Evolutionary conservation across 2,113 vertebrate species (phyloP), one percentile per base, ranked within the genome.

Genomic region (Felis catus): DNA sequence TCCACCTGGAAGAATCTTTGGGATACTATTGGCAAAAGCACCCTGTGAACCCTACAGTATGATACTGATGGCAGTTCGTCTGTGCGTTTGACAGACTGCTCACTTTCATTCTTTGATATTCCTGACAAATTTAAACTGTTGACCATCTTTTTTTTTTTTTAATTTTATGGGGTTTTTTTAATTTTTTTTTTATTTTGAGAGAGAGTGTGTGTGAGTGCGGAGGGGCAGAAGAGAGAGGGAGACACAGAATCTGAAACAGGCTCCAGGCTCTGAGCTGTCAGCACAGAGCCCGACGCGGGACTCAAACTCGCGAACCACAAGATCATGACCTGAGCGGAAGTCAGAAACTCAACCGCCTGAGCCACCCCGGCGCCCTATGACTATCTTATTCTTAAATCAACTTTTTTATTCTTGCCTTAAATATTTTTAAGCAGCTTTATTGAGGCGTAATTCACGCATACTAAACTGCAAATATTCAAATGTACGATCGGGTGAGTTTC

Each of bases 401-500:
- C 25, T 51, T n/a, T 71, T 87, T 82, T 23, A 53, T 29, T 94
- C 51, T 86, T 95, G n/a, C 13, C 66, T 39, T 89, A 58, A 29
- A 70, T 81, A 87, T 89, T 81, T 84, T 71, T 78, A 90, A 92
- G 63, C 48, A 71, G 31, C 33, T 41, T 45, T 16, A 21, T 18
- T 36, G 15, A 85, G 33, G 68, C 31, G 12, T 33, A 65, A 78
- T 18, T 87, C 55, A 12, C n/a, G 53, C 36, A 23, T 14, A 80
- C 53, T 80, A 80, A 91, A 55, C n/a, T 33, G 7, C 53, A 92
- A 73, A 66, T 63, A 65, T 51, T 70, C 68, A 87, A 86, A 45
- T 23, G 29, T 76, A 65, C 48, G 71, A n/a, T 82, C 36, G 66
- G 25, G 15, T 90, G 61, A 89, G n/a, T 92, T 96, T 76, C 81